Conservation (phyloP, 2,113 vertebrate genomes). For the Bubo scandiacus region DNA sequence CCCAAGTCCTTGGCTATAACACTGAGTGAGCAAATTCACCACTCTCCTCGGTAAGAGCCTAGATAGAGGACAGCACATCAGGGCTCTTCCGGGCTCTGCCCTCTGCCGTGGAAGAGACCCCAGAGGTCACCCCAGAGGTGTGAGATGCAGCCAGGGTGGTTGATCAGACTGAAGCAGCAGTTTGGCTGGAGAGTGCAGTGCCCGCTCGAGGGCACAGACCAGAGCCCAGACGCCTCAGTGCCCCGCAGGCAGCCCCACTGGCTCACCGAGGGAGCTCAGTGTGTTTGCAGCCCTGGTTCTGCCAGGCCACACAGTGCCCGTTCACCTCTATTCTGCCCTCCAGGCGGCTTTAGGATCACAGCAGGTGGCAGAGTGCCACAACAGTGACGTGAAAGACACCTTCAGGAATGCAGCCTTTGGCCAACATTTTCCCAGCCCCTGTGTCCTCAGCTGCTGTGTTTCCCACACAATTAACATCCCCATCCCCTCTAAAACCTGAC, state of each 20-base stretch:
- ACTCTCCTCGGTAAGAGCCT: neutral
- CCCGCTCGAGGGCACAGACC: neutral
- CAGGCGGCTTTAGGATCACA: neutral
- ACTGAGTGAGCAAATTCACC: neutral
- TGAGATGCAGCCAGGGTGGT: rapidly evolving
- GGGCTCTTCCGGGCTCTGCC: neutral
- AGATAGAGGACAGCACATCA: neutral
- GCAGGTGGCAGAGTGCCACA: neutral
- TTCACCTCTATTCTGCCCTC: neutral
- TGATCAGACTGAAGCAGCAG: neutral
- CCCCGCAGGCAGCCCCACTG: neutral
- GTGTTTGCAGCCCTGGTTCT: rapidly evolving
- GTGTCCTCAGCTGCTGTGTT: neutral
- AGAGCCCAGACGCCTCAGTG: rapidly evolving
- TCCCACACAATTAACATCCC: neutral
- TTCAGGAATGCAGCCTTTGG: neutral
- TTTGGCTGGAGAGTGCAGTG: neutral
- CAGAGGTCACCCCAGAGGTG: rapidly evolving
- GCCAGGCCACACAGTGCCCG: rapidly evolving
- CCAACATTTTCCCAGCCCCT: neutral
- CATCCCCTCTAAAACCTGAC: neutral
- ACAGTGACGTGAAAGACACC: rapidly evolving
- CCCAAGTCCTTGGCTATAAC: neutral
- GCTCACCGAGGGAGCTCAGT: rapidly evolving
- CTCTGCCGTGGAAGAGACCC: neutral